phyloP scores from a whole-genome alignment of 2,797 vertebrate species.

The Eospalax fontanierii region DNA sequence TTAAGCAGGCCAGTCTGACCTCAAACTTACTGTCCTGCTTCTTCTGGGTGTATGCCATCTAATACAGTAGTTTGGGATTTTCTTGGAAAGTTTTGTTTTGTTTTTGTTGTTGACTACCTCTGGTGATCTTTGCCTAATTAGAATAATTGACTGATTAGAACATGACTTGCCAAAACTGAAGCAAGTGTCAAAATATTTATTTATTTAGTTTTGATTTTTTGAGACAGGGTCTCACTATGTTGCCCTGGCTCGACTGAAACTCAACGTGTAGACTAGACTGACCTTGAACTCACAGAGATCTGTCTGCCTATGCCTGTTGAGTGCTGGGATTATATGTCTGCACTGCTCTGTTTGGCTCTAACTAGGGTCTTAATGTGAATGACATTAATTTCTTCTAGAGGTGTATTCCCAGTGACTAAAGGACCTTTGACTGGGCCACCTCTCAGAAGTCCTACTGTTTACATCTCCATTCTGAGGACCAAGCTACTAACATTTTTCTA shows the following conservation, averaged over 20 bases:
- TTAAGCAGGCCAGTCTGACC: neutral
- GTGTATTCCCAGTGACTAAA: neutral
- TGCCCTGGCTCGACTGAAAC: neutral
- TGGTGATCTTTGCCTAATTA: slow-evolving; percentile 31
- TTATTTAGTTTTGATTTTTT: neutral
- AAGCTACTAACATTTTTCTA: neutral
- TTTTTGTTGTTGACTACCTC: slow-evolving; percentile 59
- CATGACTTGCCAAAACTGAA: slow-evolving; percentile 8
- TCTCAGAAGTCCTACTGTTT: neutral
- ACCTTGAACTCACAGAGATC: neutral
- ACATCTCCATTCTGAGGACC: neutral
- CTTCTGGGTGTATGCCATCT: neutral
- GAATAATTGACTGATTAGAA: slow-evolving; percentile 13
- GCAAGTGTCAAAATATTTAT: neutral
- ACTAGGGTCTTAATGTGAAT: neutral
- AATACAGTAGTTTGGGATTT: slow-evolving; percentile 12
- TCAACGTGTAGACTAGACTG: neutral
- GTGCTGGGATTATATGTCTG: neutral
- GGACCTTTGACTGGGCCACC: neutral
- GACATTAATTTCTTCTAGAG: neutral
- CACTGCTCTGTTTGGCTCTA: no score
- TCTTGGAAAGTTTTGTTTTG: slow-evolving; percentile 43
- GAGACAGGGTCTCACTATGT: neutral
- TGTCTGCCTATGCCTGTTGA: neutral
- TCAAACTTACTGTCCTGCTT: neutral